A percentile compares a stretch with the other conserved stretches of the same genome.
Conservation (phyloP, 2,113 vertebrate genomes). For the Orthochromis indermauri region DNA sequence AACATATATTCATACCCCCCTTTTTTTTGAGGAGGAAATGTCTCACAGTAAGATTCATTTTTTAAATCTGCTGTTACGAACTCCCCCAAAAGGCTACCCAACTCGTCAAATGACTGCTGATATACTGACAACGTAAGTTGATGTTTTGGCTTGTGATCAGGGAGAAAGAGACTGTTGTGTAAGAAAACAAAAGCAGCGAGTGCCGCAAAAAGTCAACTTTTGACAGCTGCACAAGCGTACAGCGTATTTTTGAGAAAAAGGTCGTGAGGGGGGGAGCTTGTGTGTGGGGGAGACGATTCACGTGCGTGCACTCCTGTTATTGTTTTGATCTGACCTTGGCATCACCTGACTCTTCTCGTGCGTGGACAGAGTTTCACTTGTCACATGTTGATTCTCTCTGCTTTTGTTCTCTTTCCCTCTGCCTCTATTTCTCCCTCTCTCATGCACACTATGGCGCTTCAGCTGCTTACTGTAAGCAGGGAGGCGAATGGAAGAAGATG, state of each 20-base stretch:
- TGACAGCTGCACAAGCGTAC: constrained; percentile 35
- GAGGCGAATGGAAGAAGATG: constrained; percentile 14
- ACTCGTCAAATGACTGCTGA: neutral
- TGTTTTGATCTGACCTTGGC: constrained; percentile 48
- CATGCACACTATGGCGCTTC: neutral
- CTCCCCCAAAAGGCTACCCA: neutral
- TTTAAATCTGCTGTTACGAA: neutral
- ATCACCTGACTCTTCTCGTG: constrained; percentile 42
- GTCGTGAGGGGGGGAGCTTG: neutral
- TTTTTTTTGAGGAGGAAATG: neutral
- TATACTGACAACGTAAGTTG: neutral
- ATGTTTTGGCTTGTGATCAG: neutral
- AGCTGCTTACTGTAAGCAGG: constrained; percentile 34
- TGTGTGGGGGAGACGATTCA: neutral
- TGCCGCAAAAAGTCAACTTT: constrained; percentile 12
- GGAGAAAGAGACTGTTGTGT: constrained; percentile 1
- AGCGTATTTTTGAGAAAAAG: constrained; percentile 9
- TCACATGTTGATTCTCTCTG: constrained; percentile 31
- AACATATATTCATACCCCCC: neutral
- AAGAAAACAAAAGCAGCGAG: constrained; percentile 6
- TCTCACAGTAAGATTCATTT: neutral
- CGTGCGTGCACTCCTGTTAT: constrained; percentile 19
- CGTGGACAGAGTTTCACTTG: neutral
- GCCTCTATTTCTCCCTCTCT: neutral
- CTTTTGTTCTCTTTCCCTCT: neutral